These are phyloP conservation scores for Melitaea cinxia DNA, from an alignment of 1,140 invertebrate species.

Conservation along the genomic window DNA sequence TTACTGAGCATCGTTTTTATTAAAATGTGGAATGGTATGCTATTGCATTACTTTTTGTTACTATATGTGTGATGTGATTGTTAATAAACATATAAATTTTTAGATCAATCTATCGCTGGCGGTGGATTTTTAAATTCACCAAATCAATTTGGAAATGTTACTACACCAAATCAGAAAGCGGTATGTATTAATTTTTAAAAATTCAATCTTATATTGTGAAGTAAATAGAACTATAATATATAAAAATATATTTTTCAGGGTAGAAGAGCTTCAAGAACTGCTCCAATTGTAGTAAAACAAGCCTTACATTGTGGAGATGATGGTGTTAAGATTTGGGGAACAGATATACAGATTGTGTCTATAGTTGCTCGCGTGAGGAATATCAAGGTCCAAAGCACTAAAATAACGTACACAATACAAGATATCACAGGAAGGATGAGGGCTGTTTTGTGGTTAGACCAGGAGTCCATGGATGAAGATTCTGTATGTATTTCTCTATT, in stretches of 20 bases:
- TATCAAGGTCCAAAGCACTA: slow-evolving; percentile 83
- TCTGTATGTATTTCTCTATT: slow-evolving; percentile 20
- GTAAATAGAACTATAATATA: too few relatives aligned
- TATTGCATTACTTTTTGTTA: neutral
- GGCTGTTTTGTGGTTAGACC: slow-evolving; percentile 82
- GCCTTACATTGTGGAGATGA: slow-evolving; percentile 82
- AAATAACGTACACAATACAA: slow-evolving; percentile 84
- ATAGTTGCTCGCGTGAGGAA: slow-evolving; percentile 83
- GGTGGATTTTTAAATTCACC: slow-evolving; percentile 77
- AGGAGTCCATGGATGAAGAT: slow-evolving; percentile 79
- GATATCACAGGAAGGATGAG: slow-evolving; percentile 84
- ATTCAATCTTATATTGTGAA: too few relatives aligned
- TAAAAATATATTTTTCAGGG: slow-evolving; percentile 54
- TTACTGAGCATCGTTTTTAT: neutral
- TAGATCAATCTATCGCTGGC: slow-evolving; percentile 73
- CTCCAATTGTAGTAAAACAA: slow-evolving; percentile 84
- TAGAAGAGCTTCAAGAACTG: slow-evolving; percentile 71
- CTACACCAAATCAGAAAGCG: slow-evolving; percentile 74
- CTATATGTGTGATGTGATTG: too few relatives aligned
- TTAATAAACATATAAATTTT: slow-evolving; percentile 36
- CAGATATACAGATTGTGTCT: slow-evolving; percentile 80
- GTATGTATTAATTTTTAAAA: slow-evolving; percentile 52
- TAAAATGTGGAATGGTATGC: slow-evolving; percentile 44
- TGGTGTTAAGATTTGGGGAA: slow-evolving; percentile 82
- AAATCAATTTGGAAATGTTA: slow-evolving; percentile 73